phyloP scores from a whole-genome alignment of 2,888 invertebrate genomes.

The Maniola hyperantus region DNA sequence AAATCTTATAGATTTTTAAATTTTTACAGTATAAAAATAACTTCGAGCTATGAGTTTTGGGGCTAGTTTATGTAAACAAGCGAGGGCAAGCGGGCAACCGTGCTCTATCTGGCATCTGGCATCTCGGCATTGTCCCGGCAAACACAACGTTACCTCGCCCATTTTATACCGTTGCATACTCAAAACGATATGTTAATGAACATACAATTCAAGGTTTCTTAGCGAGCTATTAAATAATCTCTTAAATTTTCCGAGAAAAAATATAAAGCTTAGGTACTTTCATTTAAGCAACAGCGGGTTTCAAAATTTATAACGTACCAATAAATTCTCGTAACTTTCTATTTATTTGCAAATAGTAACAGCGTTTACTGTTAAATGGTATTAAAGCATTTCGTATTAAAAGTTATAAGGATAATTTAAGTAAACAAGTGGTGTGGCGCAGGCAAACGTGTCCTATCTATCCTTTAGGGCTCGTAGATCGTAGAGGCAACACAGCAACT shows the following conservation, averaged over 20 bases:
- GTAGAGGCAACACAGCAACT: constrained; percentile 22
- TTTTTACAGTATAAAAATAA: neutral
- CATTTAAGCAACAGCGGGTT: neutral
- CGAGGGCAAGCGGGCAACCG: constrained; percentile 49
- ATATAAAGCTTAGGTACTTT: neutral
- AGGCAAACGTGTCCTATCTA: constrained; percentile 74
- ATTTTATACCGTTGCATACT: constrained; percentile 64
- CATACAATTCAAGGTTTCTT: constrained; percentile 7
- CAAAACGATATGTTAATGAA: constrained; percentile 59
- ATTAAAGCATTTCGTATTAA: neutral
- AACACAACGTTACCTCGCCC: constrained; percentile 73
- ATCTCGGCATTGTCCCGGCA: constrained; percentile 70
- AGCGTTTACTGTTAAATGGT: neutral
- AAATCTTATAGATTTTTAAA: neutral
- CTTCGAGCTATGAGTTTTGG: constrained; percentile 13
- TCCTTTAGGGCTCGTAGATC: no score
- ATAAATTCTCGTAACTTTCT: constrained; percentile 3
- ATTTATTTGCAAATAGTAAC: constrained; percentile 10
- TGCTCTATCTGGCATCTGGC: constrained; percentile 80
- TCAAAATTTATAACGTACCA: constrained; percentile 3
- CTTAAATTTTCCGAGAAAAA: constrained; percentile 1
- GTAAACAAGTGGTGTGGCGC: constrained; percentile 6
- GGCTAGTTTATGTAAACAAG: constrained; percentile 64
- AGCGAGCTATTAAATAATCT: neutral
- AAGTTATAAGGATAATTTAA: constrained; percentile 3